Base-by-base conservation (phyloP, 2,113 vertebrate genomes). In the Macroglossus sobrinus region DNA sequence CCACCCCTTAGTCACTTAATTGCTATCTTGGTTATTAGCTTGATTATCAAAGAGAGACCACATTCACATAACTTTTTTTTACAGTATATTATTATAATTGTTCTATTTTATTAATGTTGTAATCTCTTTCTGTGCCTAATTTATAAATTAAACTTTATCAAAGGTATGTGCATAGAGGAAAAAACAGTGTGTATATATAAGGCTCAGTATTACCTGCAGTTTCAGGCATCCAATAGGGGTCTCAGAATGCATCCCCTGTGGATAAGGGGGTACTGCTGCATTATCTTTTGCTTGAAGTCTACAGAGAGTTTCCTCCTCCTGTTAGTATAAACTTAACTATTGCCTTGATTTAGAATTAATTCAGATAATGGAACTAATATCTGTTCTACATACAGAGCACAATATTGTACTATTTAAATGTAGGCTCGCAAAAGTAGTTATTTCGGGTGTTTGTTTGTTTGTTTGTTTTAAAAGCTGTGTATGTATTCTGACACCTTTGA, bases 241-340 rank as follows among this genome's bases (percentile, higher is more conserved):
- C 38, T 61, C 59, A 26, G 28, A 22, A 82, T 45, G 28, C 7
- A 33, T 45, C 57, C 28, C 38, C 57, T 45, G 28, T 16, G 40
- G 57, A 19, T 33, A 61, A 81, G 26, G 10, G 38, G 28, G 18
- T 11, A 21, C 57, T 45, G 21, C 57, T 14, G 28, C 59, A 14
- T 91, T 87, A 19, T 78, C 11, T 88, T 95, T 45, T 81, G 24
- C 40, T 80, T 80, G 12, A 81, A 80, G 26, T 78, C 35, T 55
- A 40, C 26, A 93, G 79, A 61, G 40, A 63, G 22, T 94, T 85
- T 91, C 68, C 8, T 84, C 30, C 14, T 61, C 59, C 26, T 66
- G 30, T 90, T 93, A 53, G 3, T 84, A 33, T 69, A 89, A 96
- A 76, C 22, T 55, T 79, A 82, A 89, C 55, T 92, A 28, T 93